A percentile compares a stretch with the other conserved stretches of the same genome.
Evolutionary conservation across 30 jellyfish, hydroid and myxozoan species (phyloP).

Genomic region (Chrysaora quinquecirrha): DNA sequence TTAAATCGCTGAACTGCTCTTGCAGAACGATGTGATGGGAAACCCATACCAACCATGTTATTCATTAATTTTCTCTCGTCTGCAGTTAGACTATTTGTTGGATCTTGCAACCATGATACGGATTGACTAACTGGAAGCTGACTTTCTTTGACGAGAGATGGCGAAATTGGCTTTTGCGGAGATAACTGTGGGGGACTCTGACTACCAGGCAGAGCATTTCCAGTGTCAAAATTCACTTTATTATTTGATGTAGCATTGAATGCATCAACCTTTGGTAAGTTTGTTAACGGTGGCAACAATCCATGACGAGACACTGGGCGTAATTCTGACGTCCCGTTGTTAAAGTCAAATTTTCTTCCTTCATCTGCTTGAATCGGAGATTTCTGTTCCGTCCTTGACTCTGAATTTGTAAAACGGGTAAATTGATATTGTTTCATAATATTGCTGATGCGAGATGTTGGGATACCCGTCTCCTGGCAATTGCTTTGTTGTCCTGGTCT

Average conservation of each 20-base stretch:
- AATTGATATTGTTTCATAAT: slow-evolving; percentile 88
- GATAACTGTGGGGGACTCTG: not conserved
- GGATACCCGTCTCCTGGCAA: slow-evolving; percentile 33
- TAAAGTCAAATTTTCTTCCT: not conserved
- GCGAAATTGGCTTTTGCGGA: not conserved
- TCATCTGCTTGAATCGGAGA: not conserved
- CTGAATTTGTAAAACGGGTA: slow-evolving; percentile 37
- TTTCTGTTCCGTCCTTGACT: too few species aligned
- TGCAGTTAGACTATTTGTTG: slow-evolving; percentile 52
- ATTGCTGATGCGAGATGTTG: slow-evolving; percentile 76
- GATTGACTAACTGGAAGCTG: not conserved
- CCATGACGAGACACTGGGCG: slow-evolving; percentile 28
- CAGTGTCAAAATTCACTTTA: not conserved
- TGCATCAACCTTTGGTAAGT: not conserved
- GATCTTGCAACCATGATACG: slow-evolving; percentile 59
- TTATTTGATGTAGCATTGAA: too few species aligned
- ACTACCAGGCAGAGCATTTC: not conserved
- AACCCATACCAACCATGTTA: slow-evolving; percentile 83
- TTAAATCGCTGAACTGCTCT: slow-evolving; percentile 86
- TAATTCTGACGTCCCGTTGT: not conserved
- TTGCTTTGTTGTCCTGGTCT: not conserved
- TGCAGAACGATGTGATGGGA: slow-evolving; percentile 78
- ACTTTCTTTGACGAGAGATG: not conserved
- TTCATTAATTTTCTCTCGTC: slow-evolving; percentile 52
- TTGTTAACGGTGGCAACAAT: slow-evolving; percentile 22